Evolutionary conservation across 2,797 vertebrate species (phyloP), one percentile per base, ranked within the genome.

Genomic region (Clarias fuscus): DNA sequence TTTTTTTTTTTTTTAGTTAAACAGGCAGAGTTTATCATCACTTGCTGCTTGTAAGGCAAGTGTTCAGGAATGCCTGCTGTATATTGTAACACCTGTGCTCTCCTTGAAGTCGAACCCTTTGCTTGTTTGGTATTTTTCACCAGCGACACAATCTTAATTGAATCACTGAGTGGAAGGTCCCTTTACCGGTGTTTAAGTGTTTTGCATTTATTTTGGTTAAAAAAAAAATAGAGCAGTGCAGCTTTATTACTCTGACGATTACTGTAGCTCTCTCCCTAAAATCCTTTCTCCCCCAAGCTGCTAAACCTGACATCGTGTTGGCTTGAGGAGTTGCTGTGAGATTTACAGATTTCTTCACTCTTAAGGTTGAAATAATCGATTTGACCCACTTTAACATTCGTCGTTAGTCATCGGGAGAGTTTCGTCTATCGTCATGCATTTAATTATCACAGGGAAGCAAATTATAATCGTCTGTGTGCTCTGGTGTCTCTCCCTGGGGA

Each of bases 301-400:
- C 18, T 68, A 84, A 22, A 77, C 72, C 81, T 67, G 8, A 79
- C 83, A 40, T 56, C 78, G 40, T 70, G 73, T 85, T 85, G 84
- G 86, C 78, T 81, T 58, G 6, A 17, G 59, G 76, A 86, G 67
- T 81, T 80, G 62, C 20, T 22, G 72, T 64, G 72, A 59, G 48
- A 48, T 83, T 80, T 20, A 68, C 43, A 33, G 80, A 82, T 82
- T 56, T 71, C 56, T 1, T 8, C 58, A 18, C 73, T 48, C 67
- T 75, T 88, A 84, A 90, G 88, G 87, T 85, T 85, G 68, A 72
- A 90, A 88, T 91, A 90, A 89, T 89, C 88, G 86, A 90, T 90
- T 88, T 90, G 91, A 93, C 91, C 89, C 87, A 88, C 86, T 90
- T 92, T 90, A 91, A 87, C 92, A 91, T 91, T 94, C 73, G 88